Evolutionary conservation across 2,113 vertebrate genomes (phyloP), one percentile per base, ranked within the genome.

Genomic region (Lanius collurio): DNA sequence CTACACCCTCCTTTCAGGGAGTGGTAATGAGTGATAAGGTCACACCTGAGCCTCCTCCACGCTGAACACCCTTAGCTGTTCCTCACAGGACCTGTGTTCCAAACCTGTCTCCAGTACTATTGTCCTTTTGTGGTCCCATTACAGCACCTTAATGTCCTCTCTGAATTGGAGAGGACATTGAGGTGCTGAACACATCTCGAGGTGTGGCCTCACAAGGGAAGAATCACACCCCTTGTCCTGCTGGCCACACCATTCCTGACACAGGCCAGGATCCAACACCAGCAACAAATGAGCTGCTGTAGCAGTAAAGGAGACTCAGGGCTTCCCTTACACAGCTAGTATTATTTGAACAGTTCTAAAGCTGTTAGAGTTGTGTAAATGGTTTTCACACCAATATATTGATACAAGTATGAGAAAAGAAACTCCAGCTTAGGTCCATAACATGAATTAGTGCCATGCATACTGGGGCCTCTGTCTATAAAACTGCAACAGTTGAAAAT

Each of bases 281-380:
- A 13, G 30, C 35, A 10, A 13, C 23, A n/a, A 26, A 8, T 2
- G 1, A 50, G 4, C 53, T 31, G 46, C 37, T 37, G 42, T 6
- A 41, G 13, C 33, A 46, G 47, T 39, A 8, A 15, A 62, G 42
- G 46, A 28, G 33, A 4, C 17, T 14, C 24, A 1, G 52, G 52
- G 17, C 26, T 63, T 49, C 3, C 23, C 33, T 56, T 5, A 19
- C 10, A 0, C n/a, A 23, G 15, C 18, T 28, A 9, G 23, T 27
- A 3, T 8, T 0, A 1, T 28, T 41, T n/a, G 17, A 22, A 13
- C 49, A 35, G 15, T 59, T 55, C 49, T 23, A 2, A 31, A 8
- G 1, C 31, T 8, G 3, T 9, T 33, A n/a, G 23, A 21, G 31
- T 16, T 33, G 7, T 23, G 12, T 14, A 15, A 39, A 18, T 33